Conservation (phyloP, 2,888 invertebrate species). For the Cordylochernes scorpioides region DNA sequence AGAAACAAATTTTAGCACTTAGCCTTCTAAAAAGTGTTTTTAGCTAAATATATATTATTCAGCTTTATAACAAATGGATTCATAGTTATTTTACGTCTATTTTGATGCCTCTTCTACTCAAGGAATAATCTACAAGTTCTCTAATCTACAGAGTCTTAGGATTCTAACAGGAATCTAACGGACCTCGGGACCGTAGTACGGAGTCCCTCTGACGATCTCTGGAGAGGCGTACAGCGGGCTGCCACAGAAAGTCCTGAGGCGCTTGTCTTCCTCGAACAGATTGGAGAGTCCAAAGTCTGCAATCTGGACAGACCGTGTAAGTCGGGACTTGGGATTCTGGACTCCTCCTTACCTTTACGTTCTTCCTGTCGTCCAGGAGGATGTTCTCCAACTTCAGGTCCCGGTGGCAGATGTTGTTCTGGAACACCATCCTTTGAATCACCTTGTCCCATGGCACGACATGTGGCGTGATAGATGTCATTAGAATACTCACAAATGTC, state of each 20-base stretch:
- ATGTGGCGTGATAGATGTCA: too few relatives aligned
- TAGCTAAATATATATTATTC: too few relatives aligned
- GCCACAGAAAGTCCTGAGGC: conserved; percentile 77
- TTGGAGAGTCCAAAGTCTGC: conserved; percentile 96
- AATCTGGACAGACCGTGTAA: conserved; percentile 32
- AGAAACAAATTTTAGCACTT: too few relatives aligned
- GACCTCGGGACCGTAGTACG: conserved; percentile 92
- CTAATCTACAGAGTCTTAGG: too few relatives aligned
- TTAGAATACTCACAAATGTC: too few relatives aligned
- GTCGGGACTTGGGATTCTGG: not conserved
- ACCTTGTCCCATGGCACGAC: too few relatives aligned
- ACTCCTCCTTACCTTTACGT: conserved; percentile 47
- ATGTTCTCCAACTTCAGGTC: conserved; percentile 89
- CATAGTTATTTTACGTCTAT: too few relatives aligned
- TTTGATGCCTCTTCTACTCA: too few relatives aligned
- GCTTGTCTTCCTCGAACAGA: conserved; percentile 62
- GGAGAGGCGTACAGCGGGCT: conserved; percentile 89
- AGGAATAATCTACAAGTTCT: too few relatives aligned
- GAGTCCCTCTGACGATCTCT: conserved; percentile 86
- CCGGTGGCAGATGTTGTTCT: conserved; percentile 80
- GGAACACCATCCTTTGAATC: conserved; percentile 15
- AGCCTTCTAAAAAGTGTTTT: too few relatives aligned
- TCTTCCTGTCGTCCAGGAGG: conserved; percentile 64
- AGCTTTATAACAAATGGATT: too few relatives aligned
- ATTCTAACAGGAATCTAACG: too few relatives aligned